Percentiles rank a stretch among this genome's conserved stretches.
Conservation (phyloP, 2,797 vertebrate genomes). For the Alcedo atthis region DNA sequence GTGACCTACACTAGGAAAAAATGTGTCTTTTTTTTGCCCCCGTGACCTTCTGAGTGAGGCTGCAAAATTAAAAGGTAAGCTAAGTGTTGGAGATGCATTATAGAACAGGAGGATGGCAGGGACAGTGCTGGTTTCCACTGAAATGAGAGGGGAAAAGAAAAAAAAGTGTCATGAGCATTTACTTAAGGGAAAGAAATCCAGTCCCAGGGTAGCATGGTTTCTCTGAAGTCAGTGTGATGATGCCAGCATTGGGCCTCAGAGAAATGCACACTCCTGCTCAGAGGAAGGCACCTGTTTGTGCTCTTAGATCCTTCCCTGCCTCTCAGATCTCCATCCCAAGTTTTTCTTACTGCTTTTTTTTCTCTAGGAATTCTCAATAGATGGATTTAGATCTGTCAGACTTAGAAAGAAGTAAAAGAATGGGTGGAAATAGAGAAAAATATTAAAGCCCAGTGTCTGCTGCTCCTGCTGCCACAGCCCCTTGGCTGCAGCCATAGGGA, state of each 20-base stretch:
- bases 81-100: background rate
- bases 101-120: background rate
- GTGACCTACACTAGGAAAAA: conserved; percentile 53
- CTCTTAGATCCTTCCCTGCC: background rate
- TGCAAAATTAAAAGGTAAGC: background rate
- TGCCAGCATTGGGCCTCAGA: background rate
- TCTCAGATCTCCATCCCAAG: background rate
- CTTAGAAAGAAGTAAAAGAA: background rate
- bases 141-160: background rate
- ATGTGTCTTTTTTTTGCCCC: background rate
- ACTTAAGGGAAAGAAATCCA: background rate
- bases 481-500: background rate
- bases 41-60: conserved; percentile 12
- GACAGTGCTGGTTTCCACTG: background rate
- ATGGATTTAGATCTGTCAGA: background rate
- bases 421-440: background rate
- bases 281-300: background rate
- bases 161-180: background rate
- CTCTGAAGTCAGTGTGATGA: background rate
- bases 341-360: background rate
- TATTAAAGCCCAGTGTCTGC: background rate
- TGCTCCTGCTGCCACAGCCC: fast-evolving
- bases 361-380: background rate
- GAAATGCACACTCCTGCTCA: background rate
- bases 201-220: background rate